Conservation (phyloP, 92 coral and sea anemone genomes). For the Muricea muricata region DNA sequence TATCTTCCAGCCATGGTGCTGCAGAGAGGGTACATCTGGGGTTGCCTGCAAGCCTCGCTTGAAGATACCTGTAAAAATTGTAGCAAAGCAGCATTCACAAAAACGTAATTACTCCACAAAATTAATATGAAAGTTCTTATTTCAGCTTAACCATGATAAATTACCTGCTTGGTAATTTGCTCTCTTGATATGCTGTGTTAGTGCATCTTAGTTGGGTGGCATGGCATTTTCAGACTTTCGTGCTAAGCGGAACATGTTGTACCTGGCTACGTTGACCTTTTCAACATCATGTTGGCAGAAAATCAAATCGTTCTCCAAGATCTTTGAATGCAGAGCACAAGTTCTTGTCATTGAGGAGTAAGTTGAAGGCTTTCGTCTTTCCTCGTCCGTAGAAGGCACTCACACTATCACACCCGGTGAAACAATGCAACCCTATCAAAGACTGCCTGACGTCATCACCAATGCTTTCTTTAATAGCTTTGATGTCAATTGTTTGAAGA, state of each 20-base stretch:
- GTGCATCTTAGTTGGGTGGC: slow-evolving; percentile 34
- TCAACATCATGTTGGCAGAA: slow-evolving; percentile 28
- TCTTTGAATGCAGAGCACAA: slow-evolving; percentile 29
- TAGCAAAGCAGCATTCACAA: slow-evolving; percentile 14
- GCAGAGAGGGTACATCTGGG: no score
- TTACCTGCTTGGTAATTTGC: slow-evolving; percentile 41
- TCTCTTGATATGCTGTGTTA: slow-evolving; percentile 28
- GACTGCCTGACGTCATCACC: slow-evolving; percentile 5
- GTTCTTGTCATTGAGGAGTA: slow-evolving; percentile 27
- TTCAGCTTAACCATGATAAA: slow-evolving; percentile 11
- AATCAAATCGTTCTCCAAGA: slow-evolving; percentile 25
- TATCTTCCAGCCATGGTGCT: no score
- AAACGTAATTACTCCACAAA: slow-evolving; percentile 8
- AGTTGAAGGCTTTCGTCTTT: slow-evolving; percentile 25
- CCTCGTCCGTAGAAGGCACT: slow-evolving; percentile 13
- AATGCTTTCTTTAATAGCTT: neutral
- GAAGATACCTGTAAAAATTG: slow-evolving; percentile 22
- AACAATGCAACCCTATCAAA: neutral
- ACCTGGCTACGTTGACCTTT: slow-evolving; percentile 31
- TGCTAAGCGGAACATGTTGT: slow-evolving; percentile 16
- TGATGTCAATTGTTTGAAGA: neutral
- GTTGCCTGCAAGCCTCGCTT: neutral
- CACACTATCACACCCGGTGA: slow-evolving; percentile 13
- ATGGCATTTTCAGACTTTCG: slow-evolving; percentile 21
- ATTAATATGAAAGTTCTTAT: neutral